Conservation (phyloP, 2,888 invertebrate species). For the Phania funesta region DNA sequence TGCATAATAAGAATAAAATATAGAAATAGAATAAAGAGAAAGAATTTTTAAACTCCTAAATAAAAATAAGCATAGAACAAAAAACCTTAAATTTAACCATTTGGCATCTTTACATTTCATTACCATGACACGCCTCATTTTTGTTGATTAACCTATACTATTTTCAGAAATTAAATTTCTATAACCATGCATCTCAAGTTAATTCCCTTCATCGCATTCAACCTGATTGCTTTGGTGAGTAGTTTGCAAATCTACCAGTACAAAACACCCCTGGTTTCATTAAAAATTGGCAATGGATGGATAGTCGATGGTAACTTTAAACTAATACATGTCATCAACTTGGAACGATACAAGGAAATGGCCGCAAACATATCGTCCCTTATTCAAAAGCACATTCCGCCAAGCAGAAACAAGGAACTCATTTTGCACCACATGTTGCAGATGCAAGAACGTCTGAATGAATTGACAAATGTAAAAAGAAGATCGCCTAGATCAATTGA, state of each 20-base stretch:
- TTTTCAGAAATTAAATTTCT: conserved; percentile 3
- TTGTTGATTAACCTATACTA: background rate
- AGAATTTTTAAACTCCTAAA: too few relatives aligned
- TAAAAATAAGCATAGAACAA: too few relatives aligned
- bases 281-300: conserved; percentile 6
- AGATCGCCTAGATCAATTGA: too few relatives aligned
- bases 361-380: conserved; percentile 2
- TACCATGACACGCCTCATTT: background rate
- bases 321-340: too few relatives aligned
- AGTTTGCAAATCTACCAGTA: conserved; percentile 9
- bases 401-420: conserved; percentile 23
- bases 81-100: background rate
- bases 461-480: background rate
- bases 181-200: conserved; percentile 4
- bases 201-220: background rate
- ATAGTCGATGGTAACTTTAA: too few relatives aligned
- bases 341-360: conserved; percentile 5
- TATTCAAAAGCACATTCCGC: conserved; percentile 41
- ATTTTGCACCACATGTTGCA: conserved; percentile 14
- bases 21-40: background rate
- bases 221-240: background rate
- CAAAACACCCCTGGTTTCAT: conserved; percentile 3
- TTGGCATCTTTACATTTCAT: background rate
- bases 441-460: conserved; percentile 7
- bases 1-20: background rate